phyloP scores from a whole-genome alignment of 2,888 invertebrate species.

The Julus scandinavius region DNA sequence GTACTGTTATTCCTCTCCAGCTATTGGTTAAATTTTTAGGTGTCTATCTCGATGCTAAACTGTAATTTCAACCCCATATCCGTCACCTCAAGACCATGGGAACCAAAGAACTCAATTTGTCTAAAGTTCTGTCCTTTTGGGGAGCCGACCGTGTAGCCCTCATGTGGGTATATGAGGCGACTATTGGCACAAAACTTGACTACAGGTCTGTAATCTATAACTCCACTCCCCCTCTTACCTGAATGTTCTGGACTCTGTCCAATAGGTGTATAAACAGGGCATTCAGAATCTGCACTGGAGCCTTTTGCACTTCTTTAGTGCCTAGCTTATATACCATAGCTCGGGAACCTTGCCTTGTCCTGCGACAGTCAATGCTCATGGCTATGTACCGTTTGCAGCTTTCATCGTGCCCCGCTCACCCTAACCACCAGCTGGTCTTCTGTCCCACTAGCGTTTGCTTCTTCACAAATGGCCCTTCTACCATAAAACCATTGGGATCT shows the following conservation, averaged over 20 bases:
- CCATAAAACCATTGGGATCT: neutral
- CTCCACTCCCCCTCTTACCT: too few species aligned
- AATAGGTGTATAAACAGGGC: neutral
- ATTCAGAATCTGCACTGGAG: too few species aligned
- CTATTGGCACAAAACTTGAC: neutral
- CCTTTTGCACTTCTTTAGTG: too few species aligned
- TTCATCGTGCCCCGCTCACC: too few species aligned
- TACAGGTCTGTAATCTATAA: too few species aligned
- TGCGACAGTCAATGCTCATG: too few species aligned
- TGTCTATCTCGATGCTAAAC: neutral
- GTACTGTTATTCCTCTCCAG: neutral
- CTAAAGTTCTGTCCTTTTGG: neutral
- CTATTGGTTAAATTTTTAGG: neutral
- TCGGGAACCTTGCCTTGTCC: too few species aligned
- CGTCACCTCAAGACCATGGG: neutral
- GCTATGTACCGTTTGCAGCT: too few species aligned
- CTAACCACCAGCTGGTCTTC: neutral
- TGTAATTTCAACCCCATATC: neutral
- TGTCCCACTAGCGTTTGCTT: neutral
- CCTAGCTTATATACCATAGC: too few species aligned
- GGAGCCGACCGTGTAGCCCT: neutral
- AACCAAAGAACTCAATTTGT: neutral
- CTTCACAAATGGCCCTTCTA: neutral
- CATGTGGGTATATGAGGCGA: neutral
- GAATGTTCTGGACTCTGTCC: too few species aligned